Evolutionary conservation across 2,797 vertebrate species (phyloP).

Genomic region (Decapterus maruadsi): DNA sequence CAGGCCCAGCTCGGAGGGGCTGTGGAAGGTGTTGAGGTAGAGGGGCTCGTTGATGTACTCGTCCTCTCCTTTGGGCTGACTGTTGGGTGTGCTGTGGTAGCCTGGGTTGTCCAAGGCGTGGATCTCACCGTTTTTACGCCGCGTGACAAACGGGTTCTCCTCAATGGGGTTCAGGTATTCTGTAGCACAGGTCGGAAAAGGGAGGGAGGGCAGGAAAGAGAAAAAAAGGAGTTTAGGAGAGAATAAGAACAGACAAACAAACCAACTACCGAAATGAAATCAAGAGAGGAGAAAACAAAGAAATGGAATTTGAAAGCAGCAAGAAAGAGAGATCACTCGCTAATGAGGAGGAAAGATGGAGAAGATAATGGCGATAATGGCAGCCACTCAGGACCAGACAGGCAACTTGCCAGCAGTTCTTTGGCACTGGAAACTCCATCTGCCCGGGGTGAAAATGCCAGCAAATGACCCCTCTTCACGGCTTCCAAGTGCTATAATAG

Average conservation of each 20-base stretch:
- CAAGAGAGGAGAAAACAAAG: slow-evolving; percentile 33
- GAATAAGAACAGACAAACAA: slow-evolving; percentile 9
- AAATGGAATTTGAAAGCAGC: slow-evolving; percentile 47
- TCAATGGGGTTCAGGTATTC: slow-evolving; percentile 96
- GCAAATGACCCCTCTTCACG: slow-evolving; percentile 72
- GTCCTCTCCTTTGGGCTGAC: slow-evolving; percentile 91
- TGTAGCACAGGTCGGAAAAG: slow-evolving; percentile 66
- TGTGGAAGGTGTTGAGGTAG: slow-evolving; percentile 96
- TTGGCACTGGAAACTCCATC: slow-evolving; percentile 76
- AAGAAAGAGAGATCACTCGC: slow-evolving; percentile 47
- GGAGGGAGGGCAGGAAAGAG: slow-evolving; percentile 11
- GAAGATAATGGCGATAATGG: slow-evolving; percentile 73
- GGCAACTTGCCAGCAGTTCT: slow-evolving; percentile 75
- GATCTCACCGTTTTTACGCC: slow-evolving; percentile 93
- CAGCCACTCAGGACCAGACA: slow-evolving; percentile 62
- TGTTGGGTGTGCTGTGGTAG: slow-evolving; percentile 91
- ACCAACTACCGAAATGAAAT: slow-evolving; percentile 31
- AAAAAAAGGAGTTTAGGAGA: slow-evolving; percentile 33
- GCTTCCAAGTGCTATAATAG: slow-evolving; percentile 71
- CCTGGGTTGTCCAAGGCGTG: slow-evolving; percentile 95
- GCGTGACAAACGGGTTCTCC: slow-evolving; percentile 96
- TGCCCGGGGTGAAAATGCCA: slow-evolving; percentile 76
- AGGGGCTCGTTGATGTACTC: slow-evolving; percentile 95
- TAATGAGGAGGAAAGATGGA: slow-evolving; percentile 71
- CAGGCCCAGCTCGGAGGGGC: slow-evolving; percentile 81